Evolutionary conservation across 1,140 invertebrate species (phyloP), one percentile per base, ranked within the genome.

Genomic region (Leptoteleia sp.): DNA sequence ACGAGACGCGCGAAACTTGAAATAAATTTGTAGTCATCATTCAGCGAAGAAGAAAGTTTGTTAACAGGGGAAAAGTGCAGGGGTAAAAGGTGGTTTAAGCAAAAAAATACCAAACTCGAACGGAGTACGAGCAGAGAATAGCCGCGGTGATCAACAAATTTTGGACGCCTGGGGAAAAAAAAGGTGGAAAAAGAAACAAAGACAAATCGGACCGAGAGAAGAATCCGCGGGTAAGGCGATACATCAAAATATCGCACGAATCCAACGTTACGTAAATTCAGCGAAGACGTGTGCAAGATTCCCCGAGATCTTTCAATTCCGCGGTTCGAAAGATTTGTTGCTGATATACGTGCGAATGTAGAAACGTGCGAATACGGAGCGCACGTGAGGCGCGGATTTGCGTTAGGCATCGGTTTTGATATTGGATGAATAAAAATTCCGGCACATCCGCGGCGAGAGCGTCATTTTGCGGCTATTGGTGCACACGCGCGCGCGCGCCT

Each of bases 391-490:
- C 43, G 48, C 22, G 61, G 70, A 73, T 73, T 73, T 65, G 15
- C 68, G 40, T 37, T 43, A 65, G 52, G 52, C 43, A 37, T 59
- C 52, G 52, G 42, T 65, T 65, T 73, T 38, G 13, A 42, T 52
- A 65, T 65, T 52, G 33, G 37, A 73, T 73, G 61, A 57, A 73
- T 73, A 57, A 73, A 65, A 65, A 59, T 73, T 73, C 57, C 22
- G 3, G 22, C 40, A 42, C 15, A 43, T 16, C 48, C 40, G 25
- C 40, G n/a, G 13, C 11, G 13, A 16, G 40, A 54, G 38, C 67
- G 55, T 57, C 33, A 57, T 64, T 73, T 73, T 64, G 42, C 42
- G n/a, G n/a, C n/a, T n/a, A n/a, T n/a, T n/a, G n/a, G n/a, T 42
- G 57, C 47, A 43, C 48, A 57, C 70, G 11, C 59, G 40, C 31